phyloP scores from a whole-genome alignment of 1,140 invertebrate species.

The Ditylenchus dipsaci region DNA sequence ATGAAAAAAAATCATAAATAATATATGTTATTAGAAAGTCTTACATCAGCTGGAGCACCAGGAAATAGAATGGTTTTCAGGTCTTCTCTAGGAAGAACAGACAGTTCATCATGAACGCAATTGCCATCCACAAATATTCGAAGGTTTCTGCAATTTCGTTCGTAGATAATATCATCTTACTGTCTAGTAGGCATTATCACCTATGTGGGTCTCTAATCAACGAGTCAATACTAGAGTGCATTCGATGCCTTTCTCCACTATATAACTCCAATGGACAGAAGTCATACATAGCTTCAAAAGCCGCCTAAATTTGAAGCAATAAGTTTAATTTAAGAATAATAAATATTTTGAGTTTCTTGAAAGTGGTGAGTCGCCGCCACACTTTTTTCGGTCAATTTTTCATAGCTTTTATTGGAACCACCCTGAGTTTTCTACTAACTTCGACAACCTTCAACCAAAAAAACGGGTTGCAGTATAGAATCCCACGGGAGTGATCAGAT shows the following conservation, averaged over 20 bases:
- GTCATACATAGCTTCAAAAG: slow-evolving; percentile 53
- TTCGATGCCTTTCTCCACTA: slow-evolving; percentile 46
- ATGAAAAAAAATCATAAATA: too few species aligned
- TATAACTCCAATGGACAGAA: slow-evolving; percentile 55
- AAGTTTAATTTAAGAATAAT: slow-evolving; percentile 32
- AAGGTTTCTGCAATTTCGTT: slow-evolving; percentile 46
- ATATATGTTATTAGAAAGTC: too few species aligned
- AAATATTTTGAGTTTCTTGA: too few species aligned
- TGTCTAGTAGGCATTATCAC: too few species aligned
- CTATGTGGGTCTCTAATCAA: slow-evolving; percentile 46
- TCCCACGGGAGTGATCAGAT: too few species aligned
- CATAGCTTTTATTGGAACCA: background rate
- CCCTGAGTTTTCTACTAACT: too few species aligned
- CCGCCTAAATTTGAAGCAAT: slow-evolving; percentile 44
- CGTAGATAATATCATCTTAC: too few species aligned
- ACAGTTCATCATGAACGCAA: slow-evolving; percentile 39
- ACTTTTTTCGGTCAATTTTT: too few species aligned
- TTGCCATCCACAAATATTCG: slow-evolving; percentile 54
- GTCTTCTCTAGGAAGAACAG: slow-evolving; percentile 13
- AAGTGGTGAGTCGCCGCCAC: too few species aligned
- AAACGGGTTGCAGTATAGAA: too few species aligned
- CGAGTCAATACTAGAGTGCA: slow-evolving; percentile 43
- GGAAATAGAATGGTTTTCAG: slow-evolving; percentile 43
- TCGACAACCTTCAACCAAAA: too few species aligned
- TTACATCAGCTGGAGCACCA: slow-evolving; percentile 1